Conservation (phyloP, 2,113 vertebrate species). For the Uria aalge region DNA sequence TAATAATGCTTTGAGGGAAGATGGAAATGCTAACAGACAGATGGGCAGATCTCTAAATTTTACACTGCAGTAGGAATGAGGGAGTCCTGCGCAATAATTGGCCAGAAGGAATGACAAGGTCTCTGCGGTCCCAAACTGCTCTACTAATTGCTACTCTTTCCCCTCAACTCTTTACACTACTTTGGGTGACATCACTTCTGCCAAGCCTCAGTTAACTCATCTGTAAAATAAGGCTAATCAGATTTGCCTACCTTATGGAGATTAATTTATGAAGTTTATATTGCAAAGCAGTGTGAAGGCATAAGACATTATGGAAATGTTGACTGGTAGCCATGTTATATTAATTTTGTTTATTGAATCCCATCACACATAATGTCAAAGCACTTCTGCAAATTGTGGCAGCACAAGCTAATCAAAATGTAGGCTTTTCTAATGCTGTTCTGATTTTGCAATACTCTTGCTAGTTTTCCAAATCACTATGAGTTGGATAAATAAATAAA, state of each 20-base stretch:
- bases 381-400: constrained; percentile 1
- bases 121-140: background rate
- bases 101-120: background rate
- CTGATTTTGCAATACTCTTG: constrained; percentile 8
- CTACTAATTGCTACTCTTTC: background rate
- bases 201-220: constrained; percentile 22
- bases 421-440: background rate
- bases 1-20: background rate
- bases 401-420: constrained; percentile 27
- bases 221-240: constrained; percentile 42
- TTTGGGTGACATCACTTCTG: constrained; percentile 1
- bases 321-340: constrained; percentile 17
- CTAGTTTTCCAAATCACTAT: constrained; percentile 19
- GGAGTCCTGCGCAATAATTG: background rate
- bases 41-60: background rate
- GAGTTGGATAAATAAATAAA: constrained; percentile 17
- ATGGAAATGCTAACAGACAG: background rate
- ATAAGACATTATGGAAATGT: constrained; percentile 31
- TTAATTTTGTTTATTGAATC: constrained; percentile 51
- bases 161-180: background rate
- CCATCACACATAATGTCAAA: constrained; percentile 52
- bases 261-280: constrained; percentile 47
- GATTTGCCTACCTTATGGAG: constrained; percentile 31
- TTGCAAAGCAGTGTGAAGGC: background rate
- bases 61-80: background rate